Conservation (phyloP, 2,113 vertebrate species). For the Ctenodactylus gundi region DNA sequence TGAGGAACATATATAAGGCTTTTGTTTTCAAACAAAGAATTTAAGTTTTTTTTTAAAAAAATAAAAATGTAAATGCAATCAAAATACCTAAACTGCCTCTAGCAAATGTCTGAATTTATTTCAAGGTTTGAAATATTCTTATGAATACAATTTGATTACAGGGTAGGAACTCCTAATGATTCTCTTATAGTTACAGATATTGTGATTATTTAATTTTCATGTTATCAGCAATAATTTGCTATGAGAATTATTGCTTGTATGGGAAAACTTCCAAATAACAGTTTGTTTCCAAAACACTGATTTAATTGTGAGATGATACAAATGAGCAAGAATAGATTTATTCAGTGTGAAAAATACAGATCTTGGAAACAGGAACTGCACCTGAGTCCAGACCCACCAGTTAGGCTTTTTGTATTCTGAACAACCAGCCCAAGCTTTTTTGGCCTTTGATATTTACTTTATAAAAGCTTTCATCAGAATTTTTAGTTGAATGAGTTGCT, state of each 20-base stretch:
- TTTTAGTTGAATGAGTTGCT: background rate
- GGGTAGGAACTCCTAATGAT: background rate
- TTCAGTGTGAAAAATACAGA: background rate
- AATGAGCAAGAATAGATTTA: background rate
- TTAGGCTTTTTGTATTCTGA: background rate
- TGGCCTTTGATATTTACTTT: background rate
- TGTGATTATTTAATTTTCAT: conserved; percentile 17
- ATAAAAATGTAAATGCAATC: background rate
- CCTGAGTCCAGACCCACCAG: background rate
- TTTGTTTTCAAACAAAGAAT: background rate
- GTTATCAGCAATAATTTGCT: conserved; percentile 9
- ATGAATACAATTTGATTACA: background rate
- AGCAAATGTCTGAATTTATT: background rate
- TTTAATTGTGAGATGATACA: background rate
- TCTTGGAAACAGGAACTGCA: background rate
- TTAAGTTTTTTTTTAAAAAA: background rate
- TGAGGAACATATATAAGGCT: background rate
- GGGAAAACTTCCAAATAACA: background rate
- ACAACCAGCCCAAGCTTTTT: background rate
- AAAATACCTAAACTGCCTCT: background rate
- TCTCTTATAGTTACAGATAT: background rate
- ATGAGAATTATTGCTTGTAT: background rate
- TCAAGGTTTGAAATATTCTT: background rate
- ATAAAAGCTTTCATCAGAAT: background rate
- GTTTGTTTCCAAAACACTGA: background rate